Conservation (phyloP, 2,797 vertebrate species). For the Amblyopsis hoosieri region DNA sequence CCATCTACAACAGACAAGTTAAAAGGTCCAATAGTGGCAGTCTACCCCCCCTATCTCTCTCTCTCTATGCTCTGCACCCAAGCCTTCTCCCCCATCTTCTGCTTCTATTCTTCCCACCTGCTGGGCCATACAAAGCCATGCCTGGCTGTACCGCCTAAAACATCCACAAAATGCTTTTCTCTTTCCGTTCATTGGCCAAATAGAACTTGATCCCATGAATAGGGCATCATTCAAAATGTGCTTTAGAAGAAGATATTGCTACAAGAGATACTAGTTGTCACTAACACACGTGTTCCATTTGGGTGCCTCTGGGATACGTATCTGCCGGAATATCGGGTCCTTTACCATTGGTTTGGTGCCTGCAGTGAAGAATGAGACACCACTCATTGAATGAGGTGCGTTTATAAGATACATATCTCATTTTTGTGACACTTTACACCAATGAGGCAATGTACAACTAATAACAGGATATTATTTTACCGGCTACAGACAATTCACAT, state of each 20-base stretch:
- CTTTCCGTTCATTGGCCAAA: slow-evolving; percentile 49
- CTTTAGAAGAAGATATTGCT: neutral
- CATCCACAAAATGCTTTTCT: slow-evolving; percentile 44
- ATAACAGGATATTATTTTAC: neutral
- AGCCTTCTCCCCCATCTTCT: slow-evolving; percentile 24
- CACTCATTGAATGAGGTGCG: neutral
- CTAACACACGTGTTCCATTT: slow-evolving; percentile 29
- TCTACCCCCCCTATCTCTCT: slow-evolving; percentile 8
- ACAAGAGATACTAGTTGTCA: neutral
- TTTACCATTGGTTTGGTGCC: slow-evolving; percentile 25
- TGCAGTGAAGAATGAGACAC: neutral
- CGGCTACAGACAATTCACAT: neutral
- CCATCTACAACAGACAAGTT: slow-evolving; percentile 40
- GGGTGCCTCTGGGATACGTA: slow-evolving; percentile 11
- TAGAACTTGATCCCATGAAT: slow-evolving; percentile 59
- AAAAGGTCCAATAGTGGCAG: slow-evolving; percentile 48
- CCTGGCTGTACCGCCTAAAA: slow-evolving; percentile 43
- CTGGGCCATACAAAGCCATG: slow-evolving; percentile 51
- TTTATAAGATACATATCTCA: too few relatives aligned
- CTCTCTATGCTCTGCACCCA: slow-evolving; percentile 9
- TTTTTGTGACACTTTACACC: too few relatives aligned
- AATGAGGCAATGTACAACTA: too few relatives aligned
- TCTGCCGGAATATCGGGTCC: slow-evolving; percentile 1
- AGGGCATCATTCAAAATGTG: slow-evolving; percentile 60
- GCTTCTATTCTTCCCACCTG: slow-evolving; percentile 27